Base-by-base conservation (phyloP, 2,113 vertebrate genomes). In the Xenus cinereus region DNA sequence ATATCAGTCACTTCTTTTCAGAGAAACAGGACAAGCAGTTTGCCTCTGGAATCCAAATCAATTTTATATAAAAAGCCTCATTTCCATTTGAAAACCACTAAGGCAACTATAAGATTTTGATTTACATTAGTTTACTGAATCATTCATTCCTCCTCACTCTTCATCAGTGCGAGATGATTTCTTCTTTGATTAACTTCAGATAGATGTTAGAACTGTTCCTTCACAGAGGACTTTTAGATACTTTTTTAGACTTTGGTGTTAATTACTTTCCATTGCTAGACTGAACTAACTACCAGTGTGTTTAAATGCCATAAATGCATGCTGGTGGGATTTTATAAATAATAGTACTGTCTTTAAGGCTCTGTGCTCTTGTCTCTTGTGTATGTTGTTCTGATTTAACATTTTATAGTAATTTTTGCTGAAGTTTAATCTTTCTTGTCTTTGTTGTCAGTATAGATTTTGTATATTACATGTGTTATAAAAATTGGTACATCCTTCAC, bases 1-100 rank as follows among this genome's bases (percentile, higher is more conserved):
- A 45, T 80, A 60, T 92, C 50, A 90, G 50, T 89, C 46, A 59
- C 4, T 73, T 79, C 57, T 95, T 91, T 90, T 96, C 84, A 93
- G 82, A 64, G 64, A 90, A 96, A 87, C 56, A 32, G 41, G 46
- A 41, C 71, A 86, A 89, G 68, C 27, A 68, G 62, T 93, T 95
- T 97, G 92, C 73, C 78, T 87, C 82, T 93, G 91, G 90, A 97
- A 95, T 97, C 82, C 63, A 93, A 95, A 97, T 94, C 64, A 80
- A 69, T 77, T 86, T 72, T 60, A 57, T 96, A 95, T 92, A 96
- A 96, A 95, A 97, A 97, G 30, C 80, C 73, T 93, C 73, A 95
- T 97, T 97, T 93, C 89, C 95, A 97, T 96, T 94, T 97, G 94
- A 97, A 97, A 97, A 97, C 88, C 87, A 66, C 62, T 57, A 87